A percentile compares a stretch with the other conserved stretches of the same genome.
phyloP scores from a whole-genome alignment of 2,888 invertebrate genomes.

The Ophion obscuratus region DNA sequence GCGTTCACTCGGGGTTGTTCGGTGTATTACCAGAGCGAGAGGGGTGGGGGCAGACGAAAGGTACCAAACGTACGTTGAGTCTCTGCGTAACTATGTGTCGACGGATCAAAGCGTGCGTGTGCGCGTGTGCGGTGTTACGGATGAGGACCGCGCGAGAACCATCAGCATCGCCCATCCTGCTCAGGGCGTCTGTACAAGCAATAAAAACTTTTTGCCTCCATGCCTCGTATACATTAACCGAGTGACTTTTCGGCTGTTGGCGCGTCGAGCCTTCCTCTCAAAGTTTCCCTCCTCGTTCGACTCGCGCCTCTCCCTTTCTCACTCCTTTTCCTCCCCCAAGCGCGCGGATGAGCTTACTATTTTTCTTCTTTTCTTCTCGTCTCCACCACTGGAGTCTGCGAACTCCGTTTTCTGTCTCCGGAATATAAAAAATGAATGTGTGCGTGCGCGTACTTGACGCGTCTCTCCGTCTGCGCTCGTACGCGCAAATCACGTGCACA shows the following conservation, averaged over 20 bases:
- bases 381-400: not conserved
- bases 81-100: not conserved
- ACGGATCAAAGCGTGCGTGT: slow-evolving; percentile 14
- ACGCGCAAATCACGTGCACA: not conserved
- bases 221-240: slow-evolving; percentile 64
- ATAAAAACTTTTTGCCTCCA: slow-evolving; percentile 66
- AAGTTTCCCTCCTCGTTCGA: slow-evolving; percentile 26
- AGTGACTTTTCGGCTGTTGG: slow-evolving; percentile 60
- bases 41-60: slow-evolving; percentile 1
- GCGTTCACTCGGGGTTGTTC: slow-evolving; percentile 54
- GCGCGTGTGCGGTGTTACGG: not conserved
- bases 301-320: slow-evolving; percentile 6
- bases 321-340: slow-evolving; percentile 1
- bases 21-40: slow-evolving; percentile 43
- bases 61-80: slow-evolving; percentile 19
- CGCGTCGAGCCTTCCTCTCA: slow-evolving; percentile 36
- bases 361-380: slow-evolving; percentile 30
- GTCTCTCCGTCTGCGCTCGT: too few relatives aligned
- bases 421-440: not conserved
- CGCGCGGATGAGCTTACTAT: not conserved
- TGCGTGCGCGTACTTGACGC: not conserved
- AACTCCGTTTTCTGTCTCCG: slow-evolving; percentile 14
- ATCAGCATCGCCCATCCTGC: slow-evolving; percentile 46
- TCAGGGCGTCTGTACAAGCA: slow-evolving; percentile 51
- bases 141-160: slow-evolving; percentile 21